phyloP scores from a whole-genome alignment of 2,797 vertebrate genomes.

The Pseudocheirus occidentalis region DNA sequence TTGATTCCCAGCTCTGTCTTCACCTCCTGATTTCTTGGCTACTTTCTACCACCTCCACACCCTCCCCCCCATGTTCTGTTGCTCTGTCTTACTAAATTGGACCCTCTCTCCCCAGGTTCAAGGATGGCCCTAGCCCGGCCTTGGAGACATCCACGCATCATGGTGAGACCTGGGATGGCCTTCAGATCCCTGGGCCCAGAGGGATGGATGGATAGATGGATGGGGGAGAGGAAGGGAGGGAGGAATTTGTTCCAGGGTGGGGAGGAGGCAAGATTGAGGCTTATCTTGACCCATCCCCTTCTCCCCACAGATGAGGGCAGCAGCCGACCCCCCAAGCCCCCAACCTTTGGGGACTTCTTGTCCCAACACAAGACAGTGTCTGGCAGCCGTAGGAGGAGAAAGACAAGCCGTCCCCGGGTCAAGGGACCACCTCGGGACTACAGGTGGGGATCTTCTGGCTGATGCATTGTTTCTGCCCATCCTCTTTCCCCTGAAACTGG shows the following conservation, averaged over 20 bases:
- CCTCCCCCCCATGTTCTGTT: not conserved
- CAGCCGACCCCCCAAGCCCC: slow-evolving; percentile 85
- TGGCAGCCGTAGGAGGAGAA: slow-evolving; percentile 81
- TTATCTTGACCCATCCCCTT: not conserved
- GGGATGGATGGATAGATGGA: not conserved
- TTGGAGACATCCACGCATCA: slow-evolving; percentile 31
- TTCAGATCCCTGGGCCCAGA: not conserved
- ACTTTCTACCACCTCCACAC: not conserved
- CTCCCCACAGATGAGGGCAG: slow-evolving; percentile 57
- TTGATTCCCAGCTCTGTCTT: not conserved
- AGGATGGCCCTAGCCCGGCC: slow-evolving; percentile 54
- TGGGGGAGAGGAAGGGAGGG: not conserved
- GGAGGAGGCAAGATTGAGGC: too few species aligned
- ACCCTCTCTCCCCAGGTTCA: slow-evolving; percentile 71
- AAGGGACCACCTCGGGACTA: slow-evolving; percentile 87
- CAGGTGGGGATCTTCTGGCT: slow-evolving; percentile 84
- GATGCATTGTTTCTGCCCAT: too few species aligned
- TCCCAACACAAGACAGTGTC: slow-evolving; percentile 84
- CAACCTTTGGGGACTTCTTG: slow-evolving; percentile 91
- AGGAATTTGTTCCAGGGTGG: too few species aligned
- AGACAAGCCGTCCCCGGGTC: slow-evolving; percentile 80
- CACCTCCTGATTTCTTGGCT: not conserved
- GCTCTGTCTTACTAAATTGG: not conserved
- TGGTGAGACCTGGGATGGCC: slow-evolving; percentile 66
- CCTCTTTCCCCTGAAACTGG: not conserved